Conservation (phyloP, 2,797 vertebrate species). For the Danio albolineatus region DNA sequence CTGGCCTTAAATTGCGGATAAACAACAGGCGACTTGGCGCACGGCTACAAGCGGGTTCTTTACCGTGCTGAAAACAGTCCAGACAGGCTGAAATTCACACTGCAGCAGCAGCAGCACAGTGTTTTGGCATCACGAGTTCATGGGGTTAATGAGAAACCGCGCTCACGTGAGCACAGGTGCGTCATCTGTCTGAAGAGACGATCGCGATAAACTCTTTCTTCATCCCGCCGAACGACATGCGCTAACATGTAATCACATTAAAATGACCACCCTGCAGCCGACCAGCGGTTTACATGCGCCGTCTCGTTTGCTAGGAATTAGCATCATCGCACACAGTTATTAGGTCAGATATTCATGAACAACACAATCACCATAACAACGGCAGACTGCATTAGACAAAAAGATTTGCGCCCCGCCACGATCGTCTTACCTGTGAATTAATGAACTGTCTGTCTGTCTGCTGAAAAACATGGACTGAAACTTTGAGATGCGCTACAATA, state of each 20-base stretch:
- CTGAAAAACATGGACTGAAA: conserved; percentile 71
- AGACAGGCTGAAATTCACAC: conserved; percentile 2
- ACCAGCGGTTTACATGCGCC: conserved; percentile 22
- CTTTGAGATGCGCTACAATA: conserved; percentile 70
- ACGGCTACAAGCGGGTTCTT: background rate
- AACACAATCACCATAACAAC: conserved; percentile 34
- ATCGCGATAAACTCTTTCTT: conserved; percentile 49
- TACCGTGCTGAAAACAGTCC: conserved; percentile 3
- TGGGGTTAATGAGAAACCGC: conserved; percentile 69
- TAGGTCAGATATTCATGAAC: conserved; percentile 7
- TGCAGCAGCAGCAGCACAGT: background rate
- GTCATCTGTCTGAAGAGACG: conserved; percentile 74
- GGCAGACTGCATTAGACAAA: conserved; percentile 46
- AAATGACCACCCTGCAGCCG: conserved; percentile 36
- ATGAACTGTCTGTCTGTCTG: conserved; percentile 75
- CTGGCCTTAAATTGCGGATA: conserved; percentile 12
- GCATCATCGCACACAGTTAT: conserved; percentile 20
- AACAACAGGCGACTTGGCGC: background rate
- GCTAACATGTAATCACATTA: conserved; percentile 42
- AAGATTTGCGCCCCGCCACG: conserved; percentile 61
- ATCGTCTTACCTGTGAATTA: conserved; percentile 76
- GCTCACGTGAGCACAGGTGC: conserved; percentile 79
- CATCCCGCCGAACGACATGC: conserved; percentile 53
- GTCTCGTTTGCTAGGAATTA: conserved; percentile 3
- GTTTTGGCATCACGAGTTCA: conserved; percentile 46